phyloP scores from a whole-genome alignment of 1,140 invertebrate species.

The Nylanderia fulva region DNA sequence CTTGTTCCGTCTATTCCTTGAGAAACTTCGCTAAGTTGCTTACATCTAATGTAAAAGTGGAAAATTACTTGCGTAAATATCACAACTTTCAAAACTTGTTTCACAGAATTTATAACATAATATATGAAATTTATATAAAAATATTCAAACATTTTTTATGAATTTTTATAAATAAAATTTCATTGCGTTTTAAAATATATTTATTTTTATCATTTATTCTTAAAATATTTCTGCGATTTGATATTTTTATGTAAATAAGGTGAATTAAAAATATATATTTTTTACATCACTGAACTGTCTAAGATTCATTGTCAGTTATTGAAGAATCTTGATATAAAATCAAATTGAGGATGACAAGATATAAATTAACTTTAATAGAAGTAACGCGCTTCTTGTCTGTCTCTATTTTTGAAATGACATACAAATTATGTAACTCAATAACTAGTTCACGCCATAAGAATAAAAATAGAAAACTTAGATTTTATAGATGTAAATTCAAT shows the following conservation, averaged over 20 bases:
- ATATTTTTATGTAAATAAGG: background rate
- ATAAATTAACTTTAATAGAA: constrained; percentile 39
- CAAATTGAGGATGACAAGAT: background rate
- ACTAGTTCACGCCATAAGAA: background rate
- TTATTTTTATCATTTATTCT: background rate
- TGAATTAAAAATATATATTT: background rate
- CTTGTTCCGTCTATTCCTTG: constrained; percentile 2
- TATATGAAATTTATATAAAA: background rate
- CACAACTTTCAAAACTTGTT: background rate
- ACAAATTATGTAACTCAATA: background rate
- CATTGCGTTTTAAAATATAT: background rate
- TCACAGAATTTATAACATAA: background rate
- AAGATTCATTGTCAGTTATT: background rate
- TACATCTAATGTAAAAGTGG: background rate
- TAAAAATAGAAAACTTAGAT: background rate
- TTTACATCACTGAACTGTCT: constrained; percentile 10
- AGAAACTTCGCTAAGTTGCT: background rate
- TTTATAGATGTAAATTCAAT: background rate
- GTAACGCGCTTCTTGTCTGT: constrained; percentile 8
- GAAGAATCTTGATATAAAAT: constrained; percentile 48
- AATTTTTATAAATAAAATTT: background rate
- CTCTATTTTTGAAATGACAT: constrained; percentile 9
- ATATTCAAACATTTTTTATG: background rate
- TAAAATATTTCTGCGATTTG: background rate
- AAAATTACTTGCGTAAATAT: background rate